Evolutionary conservation across 2,888 invertebrate species (phyloP), one percentile per base, ranked within the genome.

Genomic region (Drosophila koepferae): DNA sequence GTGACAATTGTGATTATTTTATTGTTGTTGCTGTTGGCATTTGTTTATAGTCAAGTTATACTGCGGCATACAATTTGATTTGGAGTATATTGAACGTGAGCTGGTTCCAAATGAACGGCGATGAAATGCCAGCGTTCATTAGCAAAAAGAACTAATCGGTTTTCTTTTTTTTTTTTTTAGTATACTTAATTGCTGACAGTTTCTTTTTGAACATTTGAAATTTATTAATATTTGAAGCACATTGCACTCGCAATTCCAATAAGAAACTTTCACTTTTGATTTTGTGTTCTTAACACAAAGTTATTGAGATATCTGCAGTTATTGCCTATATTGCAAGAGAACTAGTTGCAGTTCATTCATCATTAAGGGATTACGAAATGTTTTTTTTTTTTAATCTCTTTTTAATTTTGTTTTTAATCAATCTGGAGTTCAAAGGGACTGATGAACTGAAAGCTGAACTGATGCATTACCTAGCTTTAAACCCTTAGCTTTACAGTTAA

Each of bases 1-100:
- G 65, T 73, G 85, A 76, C 80, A 80, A 66, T 59, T 73, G 72
- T 55, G 66, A 70, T 78, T 66, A 62, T 77, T 63, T 65, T 70
- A 62, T 72, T 69, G 46, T 44, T 60, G 31, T 49, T 75, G 20
- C 34, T 56, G 16, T 41, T 62, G 58, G 28, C 49, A 55, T 61
- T 70, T 67, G 49, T 41, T 61, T 41, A 53, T 68, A 54, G 6
- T 18, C 38, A 34, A 46, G 40, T 36, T 41, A 55, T 71, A 44
- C 59, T 59, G 43, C 44, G 46, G 48, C 43, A 63, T 10, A 41
- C 49, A 56, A 56, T 63, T 46, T 58, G 28, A 61, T 59, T 61
- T 56, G 3, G 41, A 43, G 51, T 44, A 58, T 65, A 58, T 23
- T 58, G 49, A 65, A 44, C 49, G 38, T n/a, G 34, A 41, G 16